A percentile compares a stretch with the other conserved stretches of the same genome.
Evolutionary conservation across 2,113 vertebrate genomes (phyloP).

Genomic region (Siniperca knerii): DNA sequence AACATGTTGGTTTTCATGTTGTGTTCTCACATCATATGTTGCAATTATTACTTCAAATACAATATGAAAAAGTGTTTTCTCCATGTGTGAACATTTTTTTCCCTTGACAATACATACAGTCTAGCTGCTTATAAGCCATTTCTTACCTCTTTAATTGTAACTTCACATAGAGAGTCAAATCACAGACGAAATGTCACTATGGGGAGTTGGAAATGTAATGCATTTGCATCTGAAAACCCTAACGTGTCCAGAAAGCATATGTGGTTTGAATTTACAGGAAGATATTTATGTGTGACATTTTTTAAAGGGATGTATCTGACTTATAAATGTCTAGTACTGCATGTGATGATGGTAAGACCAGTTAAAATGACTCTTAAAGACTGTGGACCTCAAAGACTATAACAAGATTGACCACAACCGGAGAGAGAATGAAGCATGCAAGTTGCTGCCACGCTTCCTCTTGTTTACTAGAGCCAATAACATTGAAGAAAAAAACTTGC

Average conservation of each 20-base stretch:
- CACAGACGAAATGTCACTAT: no score
- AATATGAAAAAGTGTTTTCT: background rate
- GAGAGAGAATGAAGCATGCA: background rate
- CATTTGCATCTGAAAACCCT: background rate
- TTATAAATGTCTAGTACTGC: background rate
- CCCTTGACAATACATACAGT: background rate
- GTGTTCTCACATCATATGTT: background rate
- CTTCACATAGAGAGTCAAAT: background rate
- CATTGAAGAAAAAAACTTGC: conserved; percentile 7
- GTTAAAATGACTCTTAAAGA: background rate
- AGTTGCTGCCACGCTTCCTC: background rate
- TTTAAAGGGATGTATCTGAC: background rate
- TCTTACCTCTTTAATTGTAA: background rate
- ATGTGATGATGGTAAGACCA: background rate
- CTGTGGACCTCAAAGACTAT: background rate
- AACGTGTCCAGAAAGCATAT: background rate
- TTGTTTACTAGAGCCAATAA: conserved; percentile 47
- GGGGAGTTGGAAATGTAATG: background rate
- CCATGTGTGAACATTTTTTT: no score
- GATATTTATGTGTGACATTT: background rate
- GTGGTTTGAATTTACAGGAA: background rate
- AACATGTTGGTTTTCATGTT: background rate
- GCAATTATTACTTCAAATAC: background rate
- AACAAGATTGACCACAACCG: conserved; percentile 8
- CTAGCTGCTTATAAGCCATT: background rate